Evolutionary conservation across 2,888 invertebrate genomes (phyloP), one percentile per base, ranked within the genome.

Genomic region (Megamerina dolium): DNA sequence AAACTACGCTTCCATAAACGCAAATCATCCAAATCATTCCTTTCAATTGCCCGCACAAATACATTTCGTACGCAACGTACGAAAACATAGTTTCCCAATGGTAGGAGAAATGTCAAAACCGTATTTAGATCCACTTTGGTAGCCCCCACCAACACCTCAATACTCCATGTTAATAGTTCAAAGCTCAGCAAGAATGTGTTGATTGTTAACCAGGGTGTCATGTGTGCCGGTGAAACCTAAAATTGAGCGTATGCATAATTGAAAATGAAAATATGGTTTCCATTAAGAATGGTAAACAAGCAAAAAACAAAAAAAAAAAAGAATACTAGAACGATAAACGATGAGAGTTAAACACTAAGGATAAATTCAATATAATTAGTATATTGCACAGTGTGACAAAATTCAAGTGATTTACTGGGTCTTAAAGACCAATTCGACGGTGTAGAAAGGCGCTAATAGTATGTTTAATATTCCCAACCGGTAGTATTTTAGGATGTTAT

Each of bases 171-270:
- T 37, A 58, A 33, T 31, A 60, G 36, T 43, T 64, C 61, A 12
- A 55, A 43, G n/a, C 39, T 41, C 40, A 59, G 46, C 18, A 54
- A 49, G 31, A 54, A 48, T 31, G 49, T 52, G 45, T 58, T 59
- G 30, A 59, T 53, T 17, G 49, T 55, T 13, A 63, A 33, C 58
- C 59, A 63, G 5, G 55, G 53, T 20, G 56, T 50, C 48, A 64
- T 59, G 20, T 55, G 43, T 16, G 50, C 36, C 3, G 62, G 62
- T n/a, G 57, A 54, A 14, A 60, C 57, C 64, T 64, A n/a, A n/a
- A n/a, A n/a, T n/a, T n/a, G n/a, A n/a, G n/a, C n/a, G 37, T 4
- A 49, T 49, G 46, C 8, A 21, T 14, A 14, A 21, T 34, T 17
- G 17, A 18, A 37, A 21, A 16, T 35, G 27, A 40, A 43, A 21